These are phyloP conservation scores for Hylia prasina DNA, from an alignment of 2,113 vertebrate genomes.

Conservation along the genomic window DNA sequence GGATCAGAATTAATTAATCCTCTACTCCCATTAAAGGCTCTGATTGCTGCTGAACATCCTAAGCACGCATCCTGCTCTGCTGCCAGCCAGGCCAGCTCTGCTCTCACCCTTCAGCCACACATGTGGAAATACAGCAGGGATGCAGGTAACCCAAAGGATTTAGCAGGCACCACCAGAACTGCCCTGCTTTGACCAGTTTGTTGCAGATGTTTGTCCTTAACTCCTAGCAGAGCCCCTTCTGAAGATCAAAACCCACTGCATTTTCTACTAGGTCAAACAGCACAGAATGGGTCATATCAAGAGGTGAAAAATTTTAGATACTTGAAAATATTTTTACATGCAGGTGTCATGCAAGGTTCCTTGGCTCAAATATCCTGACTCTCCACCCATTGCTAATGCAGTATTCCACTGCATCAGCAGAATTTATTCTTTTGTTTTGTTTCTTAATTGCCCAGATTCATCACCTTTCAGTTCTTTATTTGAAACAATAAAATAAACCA, in stretches of 20 bases:
- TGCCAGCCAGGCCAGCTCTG: background rate
- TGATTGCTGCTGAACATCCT: background rate
- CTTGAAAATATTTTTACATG: background rate
- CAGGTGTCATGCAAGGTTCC: background rate
- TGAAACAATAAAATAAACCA: background rate
- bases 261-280: background rate
- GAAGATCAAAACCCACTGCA: background rate
- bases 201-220: background rate
- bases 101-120: background rate
- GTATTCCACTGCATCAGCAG: background rate
- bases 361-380: background rate
- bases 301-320: background rate
- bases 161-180: background rate
- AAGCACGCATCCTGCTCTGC: background rate
- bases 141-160: background rate
- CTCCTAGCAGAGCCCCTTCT: background rate
- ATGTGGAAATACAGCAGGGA: background rate
- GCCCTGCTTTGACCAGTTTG: background rate
- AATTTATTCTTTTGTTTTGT: background rate
- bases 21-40: slow-evolving; percentile 3
- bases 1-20: slow-evolving; percentile 43
- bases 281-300: background rate
- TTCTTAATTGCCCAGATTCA: background rate
- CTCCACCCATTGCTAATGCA: background rate
- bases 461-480: background rate